These are phyloP conservation scores for Microctenopoma lineatum DNA, from an alignment of 2,797 vertebrate species.

Conservation along the genomic window DNA sequence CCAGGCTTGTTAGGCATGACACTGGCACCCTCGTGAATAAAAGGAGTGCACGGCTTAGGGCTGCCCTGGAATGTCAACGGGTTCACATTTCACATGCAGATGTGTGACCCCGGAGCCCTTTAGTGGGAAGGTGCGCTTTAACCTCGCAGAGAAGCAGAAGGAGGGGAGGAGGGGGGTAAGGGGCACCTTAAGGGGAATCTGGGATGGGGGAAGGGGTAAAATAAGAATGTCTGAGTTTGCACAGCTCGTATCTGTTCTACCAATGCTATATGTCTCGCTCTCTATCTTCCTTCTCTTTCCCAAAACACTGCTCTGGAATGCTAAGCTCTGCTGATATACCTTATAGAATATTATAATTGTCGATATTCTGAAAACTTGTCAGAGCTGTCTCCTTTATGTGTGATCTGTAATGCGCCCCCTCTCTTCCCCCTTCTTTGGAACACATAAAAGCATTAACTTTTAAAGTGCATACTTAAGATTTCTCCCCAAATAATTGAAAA, in stretches of 20 bases:
- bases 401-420: conserved; percentile 65
- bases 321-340: conserved; percentile 69
- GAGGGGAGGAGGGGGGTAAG: conserved; percentile 63
- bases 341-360: conserved; percentile 74
- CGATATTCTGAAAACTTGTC: conserved; percentile 71
- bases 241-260: conserved; percentile 62
- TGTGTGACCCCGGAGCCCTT: conserved; percentile 91
- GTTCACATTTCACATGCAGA: conserved; percentile 98
- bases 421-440: conserved; percentile 60
- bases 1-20: conserved; percentile 91
- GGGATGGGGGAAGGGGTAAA: conserved; percentile 62
- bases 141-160: conserved; percentile 77
- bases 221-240: conserved; percentile 63
- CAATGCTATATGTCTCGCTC: conserved; percentile 21
- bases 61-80: conserved; percentile 94
- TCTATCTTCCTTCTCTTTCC: conserved; percentile 25
- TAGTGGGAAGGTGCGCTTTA: conserved; percentile 86
- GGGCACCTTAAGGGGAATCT: conserved; percentile 76
- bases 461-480: conserved; percentile 80
- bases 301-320: conserved; percentile 46
- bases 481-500: conserved; percentile 81
- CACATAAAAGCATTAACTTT: conserved; percentile 81
- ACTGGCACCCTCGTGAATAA: conserved; percentile 90
- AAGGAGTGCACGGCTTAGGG: conserved; percentile 87
- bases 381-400: conserved; percentile 59